phyloP scores from a whole-genome alignment of 2,797 vertebrate genomes.

The Coranthus polyacanthus region DNA sequence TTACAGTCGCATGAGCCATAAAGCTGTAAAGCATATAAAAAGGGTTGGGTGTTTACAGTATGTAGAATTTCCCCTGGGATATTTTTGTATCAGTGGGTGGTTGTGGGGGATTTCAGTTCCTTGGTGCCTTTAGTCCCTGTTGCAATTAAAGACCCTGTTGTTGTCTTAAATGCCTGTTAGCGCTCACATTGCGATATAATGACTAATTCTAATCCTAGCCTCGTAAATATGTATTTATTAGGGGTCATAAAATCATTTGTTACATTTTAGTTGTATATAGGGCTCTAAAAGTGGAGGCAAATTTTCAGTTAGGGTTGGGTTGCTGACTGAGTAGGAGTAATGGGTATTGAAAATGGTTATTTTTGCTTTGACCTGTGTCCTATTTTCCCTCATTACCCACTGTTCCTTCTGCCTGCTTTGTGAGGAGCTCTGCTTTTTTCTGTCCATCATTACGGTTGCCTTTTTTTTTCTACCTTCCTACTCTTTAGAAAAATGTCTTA shows the following conservation, averaged over 20 bases:
- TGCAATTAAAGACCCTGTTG: conserved; percentile 60
- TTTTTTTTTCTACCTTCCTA: conserved; percentile 13
- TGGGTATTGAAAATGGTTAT: conserved; percentile 38
- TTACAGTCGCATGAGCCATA: conserved; percentile 28
- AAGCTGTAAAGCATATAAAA: conserved; percentile 49
- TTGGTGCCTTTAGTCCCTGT: conserved; percentile 38
- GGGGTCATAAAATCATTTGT: conserved; percentile 26
- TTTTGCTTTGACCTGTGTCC: conserved; percentile 63
- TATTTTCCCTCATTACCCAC: conserved; percentile 52
- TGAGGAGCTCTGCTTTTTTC: conserved; percentile 10
- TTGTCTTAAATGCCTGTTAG: conserved; percentile 49
- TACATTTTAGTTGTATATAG: conserved; percentile 10
- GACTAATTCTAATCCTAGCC: conserved; percentile 50
- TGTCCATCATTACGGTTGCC: conserved; percentile 6
- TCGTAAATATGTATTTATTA: conserved; percentile 55
- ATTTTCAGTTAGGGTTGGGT: conserved; percentile 18
- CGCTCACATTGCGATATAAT: conserved; percentile 44
- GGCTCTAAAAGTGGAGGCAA: conserved; percentile 15
- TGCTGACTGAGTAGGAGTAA: conserved; percentile 37
- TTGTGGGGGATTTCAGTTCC: conserved; percentile 50
- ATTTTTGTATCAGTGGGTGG: conserved; percentile 27
- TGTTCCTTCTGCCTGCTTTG: conserved; percentile 37
- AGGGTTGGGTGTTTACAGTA: conserved; percentile 47
- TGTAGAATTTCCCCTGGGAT: conserved; percentile 35
- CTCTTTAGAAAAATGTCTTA: conserved; percentile 11